These are phyloP conservation scores for Pristionchus pacificus DNA, from an alignment of 1,140 invertebrate genomes.

Conservation along the genomic window DNA sequence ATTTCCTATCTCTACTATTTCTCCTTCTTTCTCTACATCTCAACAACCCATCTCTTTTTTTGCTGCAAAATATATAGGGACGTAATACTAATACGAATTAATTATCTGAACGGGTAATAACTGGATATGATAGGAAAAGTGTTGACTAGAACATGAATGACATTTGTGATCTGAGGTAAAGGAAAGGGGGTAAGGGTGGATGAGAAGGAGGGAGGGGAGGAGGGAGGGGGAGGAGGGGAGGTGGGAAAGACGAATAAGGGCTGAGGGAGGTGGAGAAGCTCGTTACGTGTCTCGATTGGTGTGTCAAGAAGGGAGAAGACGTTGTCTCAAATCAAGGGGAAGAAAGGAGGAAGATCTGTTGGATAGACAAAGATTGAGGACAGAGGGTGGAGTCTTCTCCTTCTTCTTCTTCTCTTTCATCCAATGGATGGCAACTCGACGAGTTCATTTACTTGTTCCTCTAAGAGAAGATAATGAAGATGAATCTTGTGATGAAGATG, in stretches of 20 bases:
- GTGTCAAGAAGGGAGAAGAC: no score
- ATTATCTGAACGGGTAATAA: conserved; percentile 6
- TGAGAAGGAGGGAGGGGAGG: conserved; percentile 2
- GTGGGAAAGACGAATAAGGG: no score
- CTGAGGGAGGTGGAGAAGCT: no score
- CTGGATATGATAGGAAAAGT: conserved; percentile 10
- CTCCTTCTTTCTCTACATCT: neutral
- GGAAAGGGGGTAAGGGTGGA: conserved; percentile 11
- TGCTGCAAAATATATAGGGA: neutral
- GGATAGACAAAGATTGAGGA: neutral
- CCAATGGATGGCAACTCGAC: neutral
- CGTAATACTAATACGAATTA: no score
- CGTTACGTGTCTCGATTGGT: no score
- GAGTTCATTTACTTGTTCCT: neutral
- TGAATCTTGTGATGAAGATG: neutral
- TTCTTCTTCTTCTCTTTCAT: neutral
- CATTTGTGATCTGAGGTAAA: conserved; percentile 16
- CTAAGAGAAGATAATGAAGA: neutral
- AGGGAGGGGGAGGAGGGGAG: neutral
- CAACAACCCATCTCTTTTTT: neutral
- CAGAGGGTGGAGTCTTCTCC: neutral
- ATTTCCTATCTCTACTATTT: neutral
- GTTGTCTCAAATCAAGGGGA: no score
- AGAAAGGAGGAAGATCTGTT: neutral
- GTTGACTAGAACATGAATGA: conserved; percentile 15